Evolutionary conservation across 2,797 vertebrate genomes (phyloP), one percentile per base, ranked within the genome.

Genomic region (Pangasius krempfi): DNA sequence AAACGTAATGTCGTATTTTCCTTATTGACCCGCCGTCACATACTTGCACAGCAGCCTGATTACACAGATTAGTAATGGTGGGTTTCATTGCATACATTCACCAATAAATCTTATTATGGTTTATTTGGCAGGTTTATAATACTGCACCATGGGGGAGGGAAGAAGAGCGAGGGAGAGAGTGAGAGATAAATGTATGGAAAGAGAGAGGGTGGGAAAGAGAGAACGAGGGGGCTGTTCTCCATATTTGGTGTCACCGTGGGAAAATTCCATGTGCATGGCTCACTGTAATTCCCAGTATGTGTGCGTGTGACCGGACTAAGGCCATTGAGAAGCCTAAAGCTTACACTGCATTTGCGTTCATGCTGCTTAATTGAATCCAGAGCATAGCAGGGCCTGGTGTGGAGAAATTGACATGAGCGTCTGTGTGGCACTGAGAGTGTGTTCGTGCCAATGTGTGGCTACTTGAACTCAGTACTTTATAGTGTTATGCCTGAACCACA

Each of bases 251-350:
- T 92, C 93, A 94, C 92, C 93, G 94, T 96, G 95, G 94, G 94
- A 96, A 96, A 95, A 96, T 96, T 96, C 95, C 95, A 95, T 94
- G 93, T 91, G 37, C 93, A 94, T 93, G 93, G 64, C 92, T 93
- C 95, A 94, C 93, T 92, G 70, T 95, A 95, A 95, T 95, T 95
- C 94, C 92, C 94, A 94, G 94, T 94, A 94, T 95, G 93, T 95
- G 94, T 95, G 94, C 95, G 93, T 84, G 66, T 54, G 83, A 84
- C 62, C 62, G 16, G 62, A 50, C 81, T 50, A 20, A 76, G 22
- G 62, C 33, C 66, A 54, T 22, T 18, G 70, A 83, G 50, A 81
- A 64, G n/a, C 27, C 86, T 87, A 70, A 70, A 73, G 40, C 52
- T 84, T 58, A 47, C 14, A 64, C 52, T 83, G 78, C 79, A 84